Evolutionary conservation across 2,888 invertebrate species (phyloP).

Genomic region (Drosophila subsilvestris): DNA sequence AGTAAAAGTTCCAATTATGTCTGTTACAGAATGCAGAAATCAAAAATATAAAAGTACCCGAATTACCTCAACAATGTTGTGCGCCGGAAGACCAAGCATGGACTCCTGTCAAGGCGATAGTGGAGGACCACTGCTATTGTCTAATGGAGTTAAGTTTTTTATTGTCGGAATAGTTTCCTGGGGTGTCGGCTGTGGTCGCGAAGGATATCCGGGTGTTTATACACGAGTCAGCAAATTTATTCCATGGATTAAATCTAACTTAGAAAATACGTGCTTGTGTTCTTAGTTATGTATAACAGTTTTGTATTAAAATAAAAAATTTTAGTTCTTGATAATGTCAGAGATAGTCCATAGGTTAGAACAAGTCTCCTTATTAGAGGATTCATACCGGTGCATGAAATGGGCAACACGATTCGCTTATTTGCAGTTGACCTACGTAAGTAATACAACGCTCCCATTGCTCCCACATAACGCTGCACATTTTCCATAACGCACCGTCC

Average conservation of each 20-base stretch:
- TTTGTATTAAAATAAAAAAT: constrained; percentile 28
- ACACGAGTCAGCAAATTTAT: constrained; percentile 85
- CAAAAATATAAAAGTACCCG: constrained; percentile 93
- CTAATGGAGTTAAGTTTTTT: constrained; percentile 90
- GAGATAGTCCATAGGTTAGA: not conserved
- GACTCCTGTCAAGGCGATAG: constrained; percentile 96
- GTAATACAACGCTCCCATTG: no score
- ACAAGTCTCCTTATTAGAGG: no score
- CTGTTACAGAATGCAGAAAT: constrained; percentile 90
- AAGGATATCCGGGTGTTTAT: constrained; percentile 85
- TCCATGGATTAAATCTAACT: constrained; percentile 90
- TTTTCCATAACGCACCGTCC: no score
- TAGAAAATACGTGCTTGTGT: constrained; percentile 90
- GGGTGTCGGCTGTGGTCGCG: constrained; percentile 88
- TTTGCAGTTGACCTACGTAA: no score
- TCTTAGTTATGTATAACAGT: constrained; percentile 68
- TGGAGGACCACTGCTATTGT: constrained; percentile 92
- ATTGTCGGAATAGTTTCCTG: constrained; percentile 94
- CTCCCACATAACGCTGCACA: no score
- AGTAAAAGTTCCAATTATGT: constrained; percentile 93
- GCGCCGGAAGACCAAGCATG: constrained; percentile 91
- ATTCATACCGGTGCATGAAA: no score
- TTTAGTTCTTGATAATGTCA: not conserved
- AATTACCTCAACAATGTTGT: constrained; percentile 93
- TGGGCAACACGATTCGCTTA: no score